Evolutionary conservation across 2,113 vertebrate species (phyloP).

Genomic region (Psittacus erithacus): DNA sequence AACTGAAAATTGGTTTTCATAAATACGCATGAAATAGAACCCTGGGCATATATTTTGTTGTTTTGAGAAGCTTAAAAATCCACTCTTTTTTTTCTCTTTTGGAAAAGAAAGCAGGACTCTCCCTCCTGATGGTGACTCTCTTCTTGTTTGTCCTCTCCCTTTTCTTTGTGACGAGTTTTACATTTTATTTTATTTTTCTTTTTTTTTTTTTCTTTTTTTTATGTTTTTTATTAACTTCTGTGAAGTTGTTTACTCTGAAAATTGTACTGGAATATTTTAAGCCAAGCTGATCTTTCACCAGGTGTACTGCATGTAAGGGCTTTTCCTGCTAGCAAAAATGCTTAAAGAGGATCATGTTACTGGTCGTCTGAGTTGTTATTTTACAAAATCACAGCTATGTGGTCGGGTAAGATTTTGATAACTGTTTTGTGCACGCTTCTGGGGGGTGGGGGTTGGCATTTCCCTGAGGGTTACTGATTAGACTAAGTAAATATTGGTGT

Average conservation of each 20-base stretch:
- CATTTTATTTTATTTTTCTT: conserved; percentile 16
- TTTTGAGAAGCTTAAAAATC: conserved; percentile 62
- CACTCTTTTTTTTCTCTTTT: conserved; percentile 45
- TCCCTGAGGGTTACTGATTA: conserved; percentile 81
- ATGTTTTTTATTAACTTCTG: conserved; percentile 93
- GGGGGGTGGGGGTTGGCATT: conserved; percentile 79
- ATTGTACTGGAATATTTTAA: conserved; percentile 90
- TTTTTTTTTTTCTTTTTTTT: conserved; percentile 9
- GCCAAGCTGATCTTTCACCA: conserved; percentile 81
- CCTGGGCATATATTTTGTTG: conserved; percentile 55
- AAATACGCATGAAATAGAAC: conserved; percentile 20
- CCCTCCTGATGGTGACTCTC: conserved; percentile 63
- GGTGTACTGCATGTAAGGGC: conserved; percentile 81
- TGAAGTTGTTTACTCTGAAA: conserved; percentile 95
- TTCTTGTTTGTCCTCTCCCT: conserved; percentile 58
- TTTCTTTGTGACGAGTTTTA: conserved; percentile 76
- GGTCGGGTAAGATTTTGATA: conserved; percentile 82
- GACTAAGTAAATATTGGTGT: conserved; percentile 78
- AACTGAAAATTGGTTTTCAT: conserved; percentile 63
- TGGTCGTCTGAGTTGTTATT: conserved; percentile 83
- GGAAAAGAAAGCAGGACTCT: conserved; percentile 68
- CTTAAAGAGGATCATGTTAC: conserved; percentile 82
- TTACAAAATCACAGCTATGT: conserved; percentile 82
- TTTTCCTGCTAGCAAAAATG: conserved; percentile 83
- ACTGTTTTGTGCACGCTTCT: conserved; percentile 83